These are phyloP conservation scores for Thinocorus orbignyianus DNA, from an alignment of 2,113 vertebrate genomes.

Conservation along the genomic window DNA sequence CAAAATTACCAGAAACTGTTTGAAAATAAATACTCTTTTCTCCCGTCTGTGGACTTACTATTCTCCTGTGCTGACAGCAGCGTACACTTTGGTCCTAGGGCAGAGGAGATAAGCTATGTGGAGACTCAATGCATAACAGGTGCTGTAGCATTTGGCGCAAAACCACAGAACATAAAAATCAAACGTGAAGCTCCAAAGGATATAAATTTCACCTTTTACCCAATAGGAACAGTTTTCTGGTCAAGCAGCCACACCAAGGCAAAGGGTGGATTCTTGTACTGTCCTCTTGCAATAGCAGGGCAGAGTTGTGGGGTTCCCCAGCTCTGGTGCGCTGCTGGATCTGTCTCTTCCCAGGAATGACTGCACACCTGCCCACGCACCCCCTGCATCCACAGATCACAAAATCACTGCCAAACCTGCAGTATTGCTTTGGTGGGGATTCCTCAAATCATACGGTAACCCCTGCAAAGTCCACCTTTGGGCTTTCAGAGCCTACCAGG, in stretches of 20 bases:
- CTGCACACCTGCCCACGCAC: accelerated
- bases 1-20: slow-evolving; percentile 1
- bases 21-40: not conserved
- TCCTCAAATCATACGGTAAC: not conserved
- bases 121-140: not conserved
- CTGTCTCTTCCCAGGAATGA: accelerated
- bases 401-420: not conserved
- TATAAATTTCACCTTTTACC: not conserved
- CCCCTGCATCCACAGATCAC: accelerated
- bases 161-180: not conserved
- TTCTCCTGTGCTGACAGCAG: not conserved
- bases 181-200: not conserved
- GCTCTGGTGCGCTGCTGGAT: not conserved
- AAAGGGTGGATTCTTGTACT: not conserved
- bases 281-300: not conserved
- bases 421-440: not conserved
- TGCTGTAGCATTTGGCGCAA: not conserved
- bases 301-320: not conserved
- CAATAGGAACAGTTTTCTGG: not conserved
- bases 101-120: not conserved
- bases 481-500: not conserved
- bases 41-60: not conserved
- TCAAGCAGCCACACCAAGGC: not conserved
- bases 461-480: not conserved
- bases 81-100: not conserved